Evolutionary conservation across 2,113 vertebrate species (phyloP).

Genomic region (Thalassoma bifasciatum): DNA sequence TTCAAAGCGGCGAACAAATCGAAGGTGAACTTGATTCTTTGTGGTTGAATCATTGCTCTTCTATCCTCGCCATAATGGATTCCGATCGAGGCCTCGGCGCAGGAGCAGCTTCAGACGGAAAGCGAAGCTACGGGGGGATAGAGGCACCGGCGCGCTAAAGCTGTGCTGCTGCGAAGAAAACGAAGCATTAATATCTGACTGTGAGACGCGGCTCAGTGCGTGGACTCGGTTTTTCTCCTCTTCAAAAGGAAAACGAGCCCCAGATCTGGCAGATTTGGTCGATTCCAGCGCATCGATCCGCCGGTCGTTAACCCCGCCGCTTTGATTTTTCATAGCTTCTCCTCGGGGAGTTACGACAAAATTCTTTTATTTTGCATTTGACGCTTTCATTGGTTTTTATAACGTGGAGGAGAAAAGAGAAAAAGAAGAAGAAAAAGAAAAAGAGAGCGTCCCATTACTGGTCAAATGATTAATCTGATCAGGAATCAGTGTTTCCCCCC

Average conservation of each 20-base stretch:
- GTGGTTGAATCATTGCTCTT: constrained; percentile 69
- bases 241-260: constrained; percentile 82
- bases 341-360: constrained; percentile 66
- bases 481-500: constrained; percentile 78
- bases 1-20: constrained; percentile 84
- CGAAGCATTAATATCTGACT: constrained; percentile 76
- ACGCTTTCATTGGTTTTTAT: constrained; percentile 68
- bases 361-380: constrained; percentile 60
- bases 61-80: constrained; percentile 74
- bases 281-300: constrained; percentile 77
- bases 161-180: constrained; percentile 76
- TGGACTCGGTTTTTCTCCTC: constrained; percentile 75
- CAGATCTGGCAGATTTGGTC: constrained; percentile 78
- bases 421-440: constrained; percentile 54
- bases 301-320: constrained; percentile 63
- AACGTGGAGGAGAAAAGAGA: constrained; percentile 38
- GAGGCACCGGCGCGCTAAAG: constrained; percentile 71
- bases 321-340: constrained; percentile 69
- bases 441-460: constrained; percentile 67
- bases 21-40: constrained; percentile 77
- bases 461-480: constrained; percentile 79
- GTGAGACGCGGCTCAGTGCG: constrained; percentile 75
- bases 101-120: constrained; percentile 69
- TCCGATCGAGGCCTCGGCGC: constrained; percentile 76
- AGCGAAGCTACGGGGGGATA: constrained; percentile 66